Evolutionary conservation across 2,113 vertebrate genomes (phyloP).

Genomic region (Gallinago undulata): DNA sequence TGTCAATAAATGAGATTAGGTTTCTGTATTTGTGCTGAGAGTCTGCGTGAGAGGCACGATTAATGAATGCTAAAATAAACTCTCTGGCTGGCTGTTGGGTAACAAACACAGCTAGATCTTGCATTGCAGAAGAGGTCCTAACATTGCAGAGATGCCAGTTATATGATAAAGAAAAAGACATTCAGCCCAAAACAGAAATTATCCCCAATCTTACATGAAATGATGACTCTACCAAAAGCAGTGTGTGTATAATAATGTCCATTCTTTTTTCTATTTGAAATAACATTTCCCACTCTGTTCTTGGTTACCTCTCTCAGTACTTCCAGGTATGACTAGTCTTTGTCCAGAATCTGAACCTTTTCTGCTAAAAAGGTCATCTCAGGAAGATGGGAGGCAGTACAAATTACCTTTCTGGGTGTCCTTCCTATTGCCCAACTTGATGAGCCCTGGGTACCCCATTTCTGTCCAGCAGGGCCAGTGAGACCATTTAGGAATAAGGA

Average conservation of each 20-base stretch:
- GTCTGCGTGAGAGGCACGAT: conserved; percentile 1
- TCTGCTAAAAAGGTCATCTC: neutral
- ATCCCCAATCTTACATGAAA: neutral
- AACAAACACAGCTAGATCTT: conserved; percentile 14
- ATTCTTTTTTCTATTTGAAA: neutral
- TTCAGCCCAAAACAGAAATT: neutral
- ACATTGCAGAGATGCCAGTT: conserved; percentile 15
- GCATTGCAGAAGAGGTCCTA: neutral
- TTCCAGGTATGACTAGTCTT: neutral
- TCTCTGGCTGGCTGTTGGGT: conserved; percentile 10
- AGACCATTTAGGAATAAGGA: neutral
- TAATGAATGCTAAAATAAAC: conserved; percentile 47
- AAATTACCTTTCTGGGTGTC: neutral
- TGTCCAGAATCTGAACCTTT: neutral
- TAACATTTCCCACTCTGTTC: neutral
- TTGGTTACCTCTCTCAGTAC: neutral
- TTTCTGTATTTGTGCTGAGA: conserved; percentile 50
- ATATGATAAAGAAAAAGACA: neutral
- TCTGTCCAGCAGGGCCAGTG: neutral
- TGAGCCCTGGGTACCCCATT: neutral
- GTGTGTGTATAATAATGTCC: neutral
- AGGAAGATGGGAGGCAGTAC: neutral
- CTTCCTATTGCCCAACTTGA: neutral
- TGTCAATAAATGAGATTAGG: conserved; percentile 58
- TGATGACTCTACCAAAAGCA: neutral